These are phyloP conservation scores for Tortricodes alternella DNA, from an alignment of 2,888 invertebrate genomes.

Conservation along the genomic window DNA sequence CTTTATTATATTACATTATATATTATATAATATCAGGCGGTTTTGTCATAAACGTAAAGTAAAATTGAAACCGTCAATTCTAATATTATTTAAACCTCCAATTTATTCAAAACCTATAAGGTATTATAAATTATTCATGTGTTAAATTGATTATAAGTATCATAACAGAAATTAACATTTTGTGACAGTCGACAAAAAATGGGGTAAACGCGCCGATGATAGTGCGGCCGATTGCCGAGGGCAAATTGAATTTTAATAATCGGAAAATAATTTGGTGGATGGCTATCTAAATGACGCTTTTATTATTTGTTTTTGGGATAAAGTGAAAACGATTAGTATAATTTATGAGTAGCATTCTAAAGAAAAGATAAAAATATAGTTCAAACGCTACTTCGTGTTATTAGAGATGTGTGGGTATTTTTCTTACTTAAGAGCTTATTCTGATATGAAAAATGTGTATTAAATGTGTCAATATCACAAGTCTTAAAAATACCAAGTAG, in stretches of 20 bases:
- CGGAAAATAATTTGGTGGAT: constrained; percentile 21
- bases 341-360: not conserved
- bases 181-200: constrained; percentile 28
- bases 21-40: too few relatives aligned
- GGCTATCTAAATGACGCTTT: constrained; percentile 10
- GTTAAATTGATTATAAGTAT: constrained; percentile 33
- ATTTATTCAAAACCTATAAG: constrained; percentile 21
- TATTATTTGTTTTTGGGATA: constrained; percentile 17
- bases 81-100: not conserved
- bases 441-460: too few relatives aligned
- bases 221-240: constrained; percentile 12
- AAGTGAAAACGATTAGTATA: constrained; percentile 3
- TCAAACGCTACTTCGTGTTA: too few relatives aligned
- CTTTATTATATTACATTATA: too few relatives aligned
- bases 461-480: too few relatives aligned
- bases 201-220: constrained; percentile 28
- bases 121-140: constrained; percentile 32
- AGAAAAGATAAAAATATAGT: too few relatives aligned
- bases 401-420: too few relatives aligned
- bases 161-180: constrained; percentile 27
- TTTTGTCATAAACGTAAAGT: not conserved
- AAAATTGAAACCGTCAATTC: too few relatives aligned
- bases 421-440: too few relatives aligned
- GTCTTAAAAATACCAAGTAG: too few relatives aligned
- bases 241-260: constrained; percentile 23